Percentiles rank a stretch among this genome's conserved stretches.
Evolutionary conservation across 2,113 vertebrate species (phyloP).

Genomic region (Sebastes fasciatus): DNA sequence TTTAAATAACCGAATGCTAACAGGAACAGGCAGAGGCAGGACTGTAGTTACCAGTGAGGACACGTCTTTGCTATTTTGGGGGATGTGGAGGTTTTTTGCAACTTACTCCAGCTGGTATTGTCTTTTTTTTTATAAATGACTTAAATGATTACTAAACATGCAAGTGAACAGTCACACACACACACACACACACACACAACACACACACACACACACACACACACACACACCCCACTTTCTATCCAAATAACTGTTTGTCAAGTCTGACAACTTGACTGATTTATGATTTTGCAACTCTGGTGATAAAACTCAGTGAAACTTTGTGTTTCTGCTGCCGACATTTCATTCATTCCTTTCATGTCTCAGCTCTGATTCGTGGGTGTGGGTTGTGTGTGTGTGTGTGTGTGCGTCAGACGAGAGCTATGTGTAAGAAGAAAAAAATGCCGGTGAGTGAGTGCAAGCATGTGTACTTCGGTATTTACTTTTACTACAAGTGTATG

Average conservation of each 20-base stretch:
- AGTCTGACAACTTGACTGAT: background rate
- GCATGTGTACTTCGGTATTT: background rate
- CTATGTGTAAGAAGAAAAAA: background rate
- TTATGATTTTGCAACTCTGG: background rate
- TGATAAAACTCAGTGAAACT: constrained; percentile 26
- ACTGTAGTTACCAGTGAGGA: background rate
- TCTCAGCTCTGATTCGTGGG: constrained; percentile 8
- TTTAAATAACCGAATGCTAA: background rate
- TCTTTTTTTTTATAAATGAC: background rate
- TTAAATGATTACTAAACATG: background rate
- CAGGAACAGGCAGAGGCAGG: background rate
- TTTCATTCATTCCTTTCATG: constrained; percentile 58
- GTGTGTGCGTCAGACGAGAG: background rate
- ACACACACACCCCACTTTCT: background rate
- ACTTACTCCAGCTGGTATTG: too few species aligned
- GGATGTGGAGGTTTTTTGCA: too few species aligned
- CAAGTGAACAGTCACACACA: background rate
- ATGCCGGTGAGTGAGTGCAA: constrained; percentile 2
- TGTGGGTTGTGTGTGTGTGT: constrained; percentile 6
- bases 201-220: constrained; percentile 19
- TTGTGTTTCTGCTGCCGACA: constrained; percentile 7
- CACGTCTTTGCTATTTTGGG: background rate
- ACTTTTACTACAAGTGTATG: constrained; percentile 11
- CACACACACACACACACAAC: background rate
- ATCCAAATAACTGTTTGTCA: background rate